A percentile compares a stretch with the other conserved stretches of the same genome.
Conservation (phyloP, 2,797 vertebrate genomes). For the Numenius phaeopus region DNA sequence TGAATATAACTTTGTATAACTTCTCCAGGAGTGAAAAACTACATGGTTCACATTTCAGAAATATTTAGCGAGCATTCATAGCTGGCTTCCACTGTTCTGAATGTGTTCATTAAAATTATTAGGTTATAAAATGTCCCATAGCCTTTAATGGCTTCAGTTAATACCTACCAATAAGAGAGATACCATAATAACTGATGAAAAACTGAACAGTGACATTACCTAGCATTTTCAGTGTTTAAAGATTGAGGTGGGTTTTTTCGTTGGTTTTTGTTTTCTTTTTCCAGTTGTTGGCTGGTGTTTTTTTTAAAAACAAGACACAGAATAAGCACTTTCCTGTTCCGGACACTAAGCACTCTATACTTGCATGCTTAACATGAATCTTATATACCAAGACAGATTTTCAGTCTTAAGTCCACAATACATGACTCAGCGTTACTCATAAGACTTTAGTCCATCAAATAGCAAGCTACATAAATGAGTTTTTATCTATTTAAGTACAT, state of each 20-base stretch:
- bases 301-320: neutral
- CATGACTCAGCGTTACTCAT: neutral
- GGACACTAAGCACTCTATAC: neutral
- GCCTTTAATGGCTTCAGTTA: neutral
- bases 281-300: neutral
- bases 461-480: neutral
- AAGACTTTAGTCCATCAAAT: neutral
- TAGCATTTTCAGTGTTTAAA: neutral
- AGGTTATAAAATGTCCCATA: neutral
- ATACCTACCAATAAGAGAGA: neutral
- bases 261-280: neutral
- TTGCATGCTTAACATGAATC: neutral
- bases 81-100: neutral
- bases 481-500: neutral
- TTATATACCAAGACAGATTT: neutral
- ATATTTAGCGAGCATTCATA: neutral
- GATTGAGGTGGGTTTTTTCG: neutral
- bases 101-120: neutral
- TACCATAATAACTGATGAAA: neutral
- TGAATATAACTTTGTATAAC: neutral
- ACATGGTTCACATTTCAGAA: neutral
- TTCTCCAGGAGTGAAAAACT: neutral
- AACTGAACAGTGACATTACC: neutral
- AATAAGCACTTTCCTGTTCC: neutral
- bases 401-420: neutral